These are phyloP conservation scores for Seladonia tumulorum DNA, from an alignment of 2,888 invertebrate genomes.

Conservation along the genomic window DNA sequence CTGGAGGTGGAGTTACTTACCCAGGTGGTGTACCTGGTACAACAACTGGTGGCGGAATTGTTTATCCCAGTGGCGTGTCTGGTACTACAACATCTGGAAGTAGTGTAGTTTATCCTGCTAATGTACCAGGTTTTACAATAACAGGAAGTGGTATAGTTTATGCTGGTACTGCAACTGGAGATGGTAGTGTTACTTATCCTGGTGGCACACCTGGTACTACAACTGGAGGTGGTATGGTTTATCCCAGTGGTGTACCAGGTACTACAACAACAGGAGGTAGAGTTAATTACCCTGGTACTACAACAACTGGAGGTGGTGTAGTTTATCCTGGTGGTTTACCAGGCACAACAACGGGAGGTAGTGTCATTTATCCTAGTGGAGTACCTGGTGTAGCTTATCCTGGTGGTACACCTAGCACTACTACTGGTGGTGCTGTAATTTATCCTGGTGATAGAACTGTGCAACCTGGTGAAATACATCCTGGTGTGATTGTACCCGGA, in stretches of 20 bases:
- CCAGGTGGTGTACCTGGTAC: neutral
- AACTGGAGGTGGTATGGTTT: neutral
- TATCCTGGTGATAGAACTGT: neutral
- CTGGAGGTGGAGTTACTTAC: neutral
- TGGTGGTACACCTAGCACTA: neutral
- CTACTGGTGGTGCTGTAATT: neutral
- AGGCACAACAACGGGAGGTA: neutral
- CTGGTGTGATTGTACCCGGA: no score
- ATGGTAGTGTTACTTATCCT: neutral
- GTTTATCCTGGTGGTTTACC: neutral
- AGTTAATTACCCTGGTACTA: neutral
- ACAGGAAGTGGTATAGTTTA: neutral
- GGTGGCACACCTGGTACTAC: neutral
- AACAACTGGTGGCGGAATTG: neutral
- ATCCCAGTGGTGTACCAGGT: neutral
- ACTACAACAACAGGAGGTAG: neutral
- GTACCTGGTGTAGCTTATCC: neutral
- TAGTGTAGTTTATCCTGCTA: neutral
- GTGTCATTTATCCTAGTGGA: neutral
- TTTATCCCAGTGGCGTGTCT: neutral
- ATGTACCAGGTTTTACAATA: neutral
- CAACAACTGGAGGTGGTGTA: neutral
- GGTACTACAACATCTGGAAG: neutral
- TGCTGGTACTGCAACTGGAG: neutral
- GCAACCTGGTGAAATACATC: constrained; percentile 20